Percentiles rank a stretch among this genome's conserved stretches.
Conservation (phyloP, 2,888 invertebrate genomes). For the Drosophila infuscata region DNA sequence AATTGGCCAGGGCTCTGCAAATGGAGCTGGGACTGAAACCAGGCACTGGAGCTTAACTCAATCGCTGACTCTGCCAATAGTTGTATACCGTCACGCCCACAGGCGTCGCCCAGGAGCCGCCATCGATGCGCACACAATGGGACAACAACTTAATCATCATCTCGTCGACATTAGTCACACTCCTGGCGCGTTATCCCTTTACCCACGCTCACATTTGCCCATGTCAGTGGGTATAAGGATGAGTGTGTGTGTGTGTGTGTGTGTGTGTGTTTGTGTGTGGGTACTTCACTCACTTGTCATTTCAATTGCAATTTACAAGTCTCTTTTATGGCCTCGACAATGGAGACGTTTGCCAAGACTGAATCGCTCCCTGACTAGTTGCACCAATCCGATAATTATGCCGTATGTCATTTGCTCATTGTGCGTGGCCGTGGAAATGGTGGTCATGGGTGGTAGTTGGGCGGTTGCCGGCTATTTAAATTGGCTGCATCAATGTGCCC, state of each 20-base stretch:
- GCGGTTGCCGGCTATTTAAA: slow-evolving; percentile 36
- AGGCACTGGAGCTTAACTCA: slow-evolving; percentile 11
- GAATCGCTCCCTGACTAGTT: slow-evolving; percentile 33
- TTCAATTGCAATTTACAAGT: slow-evolving; percentile 73
- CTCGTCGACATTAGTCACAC: slow-evolving; percentile 77
- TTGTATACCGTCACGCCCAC: slow-evolving; percentile 19
- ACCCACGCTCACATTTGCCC: slow-evolving; percentile 19
- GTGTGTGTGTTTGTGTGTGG: slow-evolving; percentile 1
- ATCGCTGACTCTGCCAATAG: slow-evolving; percentile 49
- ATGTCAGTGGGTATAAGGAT: neutral
- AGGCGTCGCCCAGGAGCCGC: slow-evolving; percentile 51
- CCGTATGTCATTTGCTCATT: slow-evolving; percentile 60
- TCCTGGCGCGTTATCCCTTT: slow-evolving; percentile 63
- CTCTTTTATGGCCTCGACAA: slow-evolving; percentile 71
- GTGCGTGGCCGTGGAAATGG: slow-evolving; percentile 11
- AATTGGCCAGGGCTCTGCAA: slow-evolving; percentile 44
- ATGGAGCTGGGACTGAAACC: slow-evolving; percentile 44
- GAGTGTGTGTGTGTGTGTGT: slow-evolving; percentile 3
- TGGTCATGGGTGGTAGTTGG: neutral
- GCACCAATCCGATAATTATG: slow-evolving; percentile 70
- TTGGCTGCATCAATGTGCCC: slow-evolving; percentile 45
- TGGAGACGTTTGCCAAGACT: slow-evolving; percentile 62
- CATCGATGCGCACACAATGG: slow-evolving; percentile 59
- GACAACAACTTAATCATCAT: slow-evolving; percentile 78
- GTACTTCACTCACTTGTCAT: slow-evolving; percentile 59